Base-by-base conservation (phyloP, 2,113 vertebrate genomes). In the Vidua chalybeata region DNA sequence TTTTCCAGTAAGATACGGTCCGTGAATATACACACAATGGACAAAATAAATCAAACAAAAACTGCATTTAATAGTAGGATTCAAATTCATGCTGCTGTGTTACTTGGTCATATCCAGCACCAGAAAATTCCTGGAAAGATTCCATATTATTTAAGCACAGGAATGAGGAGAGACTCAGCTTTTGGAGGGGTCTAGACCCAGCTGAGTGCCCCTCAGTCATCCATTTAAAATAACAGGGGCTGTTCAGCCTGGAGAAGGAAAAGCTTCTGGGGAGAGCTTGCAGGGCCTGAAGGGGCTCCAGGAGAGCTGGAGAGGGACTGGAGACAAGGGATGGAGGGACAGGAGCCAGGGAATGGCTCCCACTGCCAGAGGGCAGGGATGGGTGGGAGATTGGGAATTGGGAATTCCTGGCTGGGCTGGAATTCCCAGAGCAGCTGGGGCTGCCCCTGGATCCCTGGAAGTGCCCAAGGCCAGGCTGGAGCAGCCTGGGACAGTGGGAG, bases 401-500 rank as follows among this genome's bases (percentile, higher is more conserved):
- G 33, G 28, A 30, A 75, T 75, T 67, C 7, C 10, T 48, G 28
- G 6, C 67, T 66, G 51, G 3, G 45, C 33, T 58, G 55, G 33
- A 14, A n/a, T 58, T 19, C 1, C 61, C 61, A 74, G 78, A 75
- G 39, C 0, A 35, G 52, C 61, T 82, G 39, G 2, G 69, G 62
- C 62, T 82, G 78, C 16, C 20, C n/a, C 78, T 89, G 76, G 12
- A 68, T 54, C 62, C 69, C 78, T 69, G 39, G 46, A 0, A 13
- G 4, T 41, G 41, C 0, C 71, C 78, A 3, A 18, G 11, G 6
- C 4, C n/a, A 48, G 39, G 39, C 0, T 59, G 76, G 62, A 75
- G 20, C 39, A 12, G 0, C 6, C 79, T 83, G 87, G 55, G 30
- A 17, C 0, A 1, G 7, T 15, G 48, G 7, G 0, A 48, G 1